Conservation (phyloP, 2,797 vertebrate species). For the Sebastes minor region DNA sequence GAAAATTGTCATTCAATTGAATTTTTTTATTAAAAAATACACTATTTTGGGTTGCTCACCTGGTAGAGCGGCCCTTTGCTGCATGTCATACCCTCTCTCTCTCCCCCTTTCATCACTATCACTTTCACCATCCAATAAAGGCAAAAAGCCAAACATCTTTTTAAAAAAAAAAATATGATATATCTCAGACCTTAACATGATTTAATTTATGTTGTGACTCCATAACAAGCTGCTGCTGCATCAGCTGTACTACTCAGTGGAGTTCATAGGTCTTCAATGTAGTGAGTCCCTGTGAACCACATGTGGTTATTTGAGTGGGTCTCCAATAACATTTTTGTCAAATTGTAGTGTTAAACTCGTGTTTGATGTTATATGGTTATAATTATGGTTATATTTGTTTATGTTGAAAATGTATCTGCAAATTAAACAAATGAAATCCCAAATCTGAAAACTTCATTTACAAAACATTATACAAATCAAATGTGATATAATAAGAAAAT, state of each 20-base stretch:
- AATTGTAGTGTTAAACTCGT: background rate
- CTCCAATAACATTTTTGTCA: fast-evolving
- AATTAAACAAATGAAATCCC: background rate
- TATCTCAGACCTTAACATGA: background rate
- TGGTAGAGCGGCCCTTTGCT: too few relatives aligned
- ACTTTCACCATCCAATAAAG: too few relatives aligned
- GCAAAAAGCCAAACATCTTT: background rate
- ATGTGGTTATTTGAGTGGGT: background rate
- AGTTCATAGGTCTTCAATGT: background rate
- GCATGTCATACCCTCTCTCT: too few relatives aligned
- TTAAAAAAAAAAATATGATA: background rate
- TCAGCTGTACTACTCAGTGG: background rate
- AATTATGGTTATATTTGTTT: background rate
- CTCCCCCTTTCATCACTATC: too few relatives aligned
- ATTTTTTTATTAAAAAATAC: background rate
- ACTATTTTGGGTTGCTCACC: too few relatives aligned
- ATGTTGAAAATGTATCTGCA: background rate
- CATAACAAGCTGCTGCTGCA: background rate
- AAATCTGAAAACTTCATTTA: background rate
- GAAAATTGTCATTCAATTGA: background rate
- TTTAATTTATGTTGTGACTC: background rate
- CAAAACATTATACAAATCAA: background rate
- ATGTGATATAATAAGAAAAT: background rate
- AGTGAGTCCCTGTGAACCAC: too few relatives aligned
- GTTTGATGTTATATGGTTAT: background rate